These are phyloP conservation scores for Rhyacophila brunnea DNA, from an alignment of 1,140 invertebrate genomes.

Conservation along the genomic window DNA sequence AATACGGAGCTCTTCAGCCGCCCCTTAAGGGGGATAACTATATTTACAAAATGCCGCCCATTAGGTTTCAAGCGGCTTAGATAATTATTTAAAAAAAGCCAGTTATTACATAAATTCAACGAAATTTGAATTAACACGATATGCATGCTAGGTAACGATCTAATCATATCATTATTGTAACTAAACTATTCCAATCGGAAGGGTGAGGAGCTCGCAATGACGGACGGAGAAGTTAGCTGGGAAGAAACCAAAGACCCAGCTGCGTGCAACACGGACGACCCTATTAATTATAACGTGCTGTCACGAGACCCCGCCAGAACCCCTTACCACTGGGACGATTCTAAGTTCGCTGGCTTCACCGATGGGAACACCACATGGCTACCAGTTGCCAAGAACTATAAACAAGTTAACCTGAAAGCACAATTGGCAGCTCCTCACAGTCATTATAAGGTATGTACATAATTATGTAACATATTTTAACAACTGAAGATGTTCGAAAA, in stretches of 20 bases:
- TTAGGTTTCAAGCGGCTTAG: too few relatives aligned
- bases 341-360: constrained; percentile 57
- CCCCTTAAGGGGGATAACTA: too few relatives aligned
- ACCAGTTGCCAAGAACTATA: constrained; percentile 61
- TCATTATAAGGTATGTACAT: constrained; percentile 54
- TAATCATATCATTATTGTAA: too few relatives aligned
- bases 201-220: constrained; percentile 75
- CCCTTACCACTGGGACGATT: constrained; percentile 64
- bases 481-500: too few relatives aligned
- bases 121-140: too few relatives aligned
- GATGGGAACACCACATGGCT: constrained; percentile 59
- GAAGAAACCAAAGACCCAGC: constrained; percentile 51
- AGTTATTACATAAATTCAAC: neutral
- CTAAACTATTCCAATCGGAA: too few relatives aligned
- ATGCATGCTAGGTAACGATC: too few relatives aligned
- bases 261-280: constrained; percentile 47
- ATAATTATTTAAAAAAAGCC: too few relatives aligned
- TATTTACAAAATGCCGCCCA: too few relatives aligned
- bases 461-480: too few relatives aligned
- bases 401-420: constrained; percentile 51
- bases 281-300: constrained; percentile 26
- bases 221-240: constrained; percentile 58
- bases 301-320: constrained; percentile 56
- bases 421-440: constrained; percentile 42
- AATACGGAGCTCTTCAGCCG: too few relatives aligned